These are phyloP conservation scores for Daktulosphaira vitifoliae DNA, from an alignment of 1,140 invertebrate genomes.

Conservation along the genomic window DNA sequence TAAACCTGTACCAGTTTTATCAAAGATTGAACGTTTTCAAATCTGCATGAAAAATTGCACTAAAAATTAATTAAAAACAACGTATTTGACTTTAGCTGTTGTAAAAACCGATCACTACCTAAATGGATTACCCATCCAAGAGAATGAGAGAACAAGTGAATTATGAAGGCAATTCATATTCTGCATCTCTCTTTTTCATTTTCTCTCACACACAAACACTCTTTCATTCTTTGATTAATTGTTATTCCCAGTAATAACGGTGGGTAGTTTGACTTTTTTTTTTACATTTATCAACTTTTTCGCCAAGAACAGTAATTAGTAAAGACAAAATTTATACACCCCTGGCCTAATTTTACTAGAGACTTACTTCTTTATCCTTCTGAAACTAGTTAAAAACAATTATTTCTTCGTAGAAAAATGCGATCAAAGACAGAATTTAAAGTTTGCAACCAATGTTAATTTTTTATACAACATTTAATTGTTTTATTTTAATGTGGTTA, in stretches of 20 bases:
- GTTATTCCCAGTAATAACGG: neutral
- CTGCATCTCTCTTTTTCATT: too few species aligned
- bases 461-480: conserved; percentile 2
- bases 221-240: conserved; percentile 8
- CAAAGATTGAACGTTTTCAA: too few species aligned
- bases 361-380: neutral
- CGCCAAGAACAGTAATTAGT: conserved; percentile 7
- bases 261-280: neutral
- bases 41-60: conserved; percentile 9
- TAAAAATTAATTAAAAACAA: conserved; percentile 28
- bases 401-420: neutral
- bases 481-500: conserved; percentile 15
- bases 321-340: conserved; percentile 7
- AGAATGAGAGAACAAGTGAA: too few species aligned
- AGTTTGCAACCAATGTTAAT: neutral
- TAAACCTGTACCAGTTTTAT: too few species aligned
- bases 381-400: conserved; percentile 14
- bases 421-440: conserved; percentile 10
- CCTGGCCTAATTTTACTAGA: too few species aligned
- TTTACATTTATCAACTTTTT: conserved; percentile 18
- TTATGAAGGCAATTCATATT: too few species aligned
- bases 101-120: conserved; percentile 5
- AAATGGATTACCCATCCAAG: neutral
- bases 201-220: too few species aligned
- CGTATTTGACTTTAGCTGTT: conserved; percentile 15